A percentile compares a stretch with the other conserved stretches of the same genome.
Evolutionary conservation across 2,888 invertebrate genomes (phyloP).

Genomic region (Papilio gigon): DNA sequence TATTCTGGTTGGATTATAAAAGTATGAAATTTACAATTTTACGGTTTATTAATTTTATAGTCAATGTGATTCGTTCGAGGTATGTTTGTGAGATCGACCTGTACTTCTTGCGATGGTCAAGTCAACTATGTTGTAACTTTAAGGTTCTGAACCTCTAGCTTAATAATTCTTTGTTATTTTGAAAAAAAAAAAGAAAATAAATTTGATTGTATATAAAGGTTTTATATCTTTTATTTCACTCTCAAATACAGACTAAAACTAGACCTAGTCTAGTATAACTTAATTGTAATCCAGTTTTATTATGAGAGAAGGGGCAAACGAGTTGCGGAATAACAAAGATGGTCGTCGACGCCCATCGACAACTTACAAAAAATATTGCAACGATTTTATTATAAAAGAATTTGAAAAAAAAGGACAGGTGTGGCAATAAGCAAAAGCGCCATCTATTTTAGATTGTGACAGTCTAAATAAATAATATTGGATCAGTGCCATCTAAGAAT

Average conservation of each 20-base stretch:
- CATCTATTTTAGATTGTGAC: neutral
- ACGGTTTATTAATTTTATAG: neutral
- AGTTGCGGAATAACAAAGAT: too few species aligned
- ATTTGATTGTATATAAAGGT: constrained; percentile 74
- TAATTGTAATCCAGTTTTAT: too few species aligned
- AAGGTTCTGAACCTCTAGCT: constrained; percentile 76
- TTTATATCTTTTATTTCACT: constrained; percentile 33
- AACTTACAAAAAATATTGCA: neutral
- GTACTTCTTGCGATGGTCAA: constrained; percentile 2
- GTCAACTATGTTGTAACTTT: constrained; percentile 41
- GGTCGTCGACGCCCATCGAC: too few species aligned
- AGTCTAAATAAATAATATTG: neutral
- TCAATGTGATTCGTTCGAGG: constrained; percentile 7
- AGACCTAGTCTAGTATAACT: neutral
- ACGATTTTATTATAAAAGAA: neutral
- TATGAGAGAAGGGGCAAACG: too few species aligned
- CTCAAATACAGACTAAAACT: too few species aligned
- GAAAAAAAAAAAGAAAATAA: constrained; percentile 68
- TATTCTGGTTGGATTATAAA: too few species aligned
- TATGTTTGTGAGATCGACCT: constrained; percentile 8
- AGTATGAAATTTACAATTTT: neutral
- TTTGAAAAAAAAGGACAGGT: neutral
- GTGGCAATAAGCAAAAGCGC: neutral
- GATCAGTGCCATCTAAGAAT: neutral
- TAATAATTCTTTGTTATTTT: constrained; percentile 77